Evolutionary conservation across 2,797 vertebrate genomes (phyloP), one percentile per base, ranked within the genome.

Genomic region (Cossypha caffra): DNA sequence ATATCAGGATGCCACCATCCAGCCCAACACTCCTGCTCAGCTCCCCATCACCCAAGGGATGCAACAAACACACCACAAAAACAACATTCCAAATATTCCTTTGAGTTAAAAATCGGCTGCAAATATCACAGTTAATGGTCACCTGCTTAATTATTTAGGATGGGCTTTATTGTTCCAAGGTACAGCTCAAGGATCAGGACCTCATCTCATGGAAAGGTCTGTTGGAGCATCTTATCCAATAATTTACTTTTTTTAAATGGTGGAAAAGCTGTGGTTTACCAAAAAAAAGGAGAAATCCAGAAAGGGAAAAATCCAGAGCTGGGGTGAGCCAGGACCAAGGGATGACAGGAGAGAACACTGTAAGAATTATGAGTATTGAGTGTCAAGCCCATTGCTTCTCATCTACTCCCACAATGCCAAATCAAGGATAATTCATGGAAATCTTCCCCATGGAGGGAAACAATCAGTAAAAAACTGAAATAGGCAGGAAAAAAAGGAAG

Each of bases 121-220:
- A 59, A 83, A 54, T 43, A 33, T 2, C 1, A 4, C 51, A 43
- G 38, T 73, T 87, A 66, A 94, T 93, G 84, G 78, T 58, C 26
- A 54, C 14, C 47, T 40, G 23, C 28, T 77, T 58, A 93, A 79
- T 94, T 93, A 89, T 78, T 92, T 69, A 75, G 67, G n/a, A 84
- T 76, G 54, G 67, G 37, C 33, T 86, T 82, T 35, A 91, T 33
- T 72, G 37, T 10, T 88, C 58, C 11, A 23, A 74, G 37, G 37
- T 33, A 66, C 40, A 74, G 69, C 33, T 26, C 55, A 66, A 73
- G 47, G 61, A 83, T 37, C 29, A 26, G 45, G 62, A 66, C 23
- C 13, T 51, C 35, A 31, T 16, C 15, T 15, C 3, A 11, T 7
- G 7, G 68, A 61, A 88, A 62, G n/a, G 18, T 59, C n/a, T 57